Base-by-base conservation (phyloP, 2,888 invertebrate genomes). In the Acanthopleura granulata region DNA sequence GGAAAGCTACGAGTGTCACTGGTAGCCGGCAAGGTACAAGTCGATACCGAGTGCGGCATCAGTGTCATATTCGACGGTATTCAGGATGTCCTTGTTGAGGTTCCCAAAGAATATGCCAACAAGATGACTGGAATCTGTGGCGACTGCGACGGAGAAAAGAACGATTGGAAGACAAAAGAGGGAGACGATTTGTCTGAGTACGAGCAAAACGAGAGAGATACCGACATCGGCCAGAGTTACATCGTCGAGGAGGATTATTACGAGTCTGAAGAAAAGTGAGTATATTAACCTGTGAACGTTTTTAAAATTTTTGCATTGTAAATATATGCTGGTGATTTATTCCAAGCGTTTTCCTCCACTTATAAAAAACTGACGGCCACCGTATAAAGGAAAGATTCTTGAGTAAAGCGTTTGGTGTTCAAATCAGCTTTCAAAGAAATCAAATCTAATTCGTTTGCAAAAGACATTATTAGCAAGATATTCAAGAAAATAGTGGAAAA, bases 171-270 rank as follows among this genome's bases (percentile, higher is more conserved):
- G 29, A 77, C 76, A 11, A 75, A 62, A 51, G 70, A 61, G 15
- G 76, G 76, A 22, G 22, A 76, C n/a, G 76, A 77, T 57, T 49
- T 77, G 18, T 50, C 70, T 51, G 27, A n/a, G 15, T 40, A 49
- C n/a, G 61, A 57, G 18, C 12, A 3, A n/a, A 25, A 70, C 50
- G 50, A 77, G 51, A 77, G 69, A 25, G 76, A 51, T n/a, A 27
- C 71, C 16, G 40, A 77, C n/a, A 75, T 76, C 62, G 76, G 76
- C 18, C 77, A 76, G 29, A 76, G 75, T 40, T 76, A 77, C 71
- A 9, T 66, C 1, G 75, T 76, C 16, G 29, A 30, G 12, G 77
- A 72, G 29, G 71, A 71, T 40, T 66, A 18, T 66, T 18, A 27
- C 14, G 30, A 11, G 6, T 76, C 75, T 49, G 25, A 29, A 6